These are phyloP conservation scores for Psilopsiagon aymara DNA, from an alignment of 2,113 vertebrate species.

Conservation along the genomic window DNA sequence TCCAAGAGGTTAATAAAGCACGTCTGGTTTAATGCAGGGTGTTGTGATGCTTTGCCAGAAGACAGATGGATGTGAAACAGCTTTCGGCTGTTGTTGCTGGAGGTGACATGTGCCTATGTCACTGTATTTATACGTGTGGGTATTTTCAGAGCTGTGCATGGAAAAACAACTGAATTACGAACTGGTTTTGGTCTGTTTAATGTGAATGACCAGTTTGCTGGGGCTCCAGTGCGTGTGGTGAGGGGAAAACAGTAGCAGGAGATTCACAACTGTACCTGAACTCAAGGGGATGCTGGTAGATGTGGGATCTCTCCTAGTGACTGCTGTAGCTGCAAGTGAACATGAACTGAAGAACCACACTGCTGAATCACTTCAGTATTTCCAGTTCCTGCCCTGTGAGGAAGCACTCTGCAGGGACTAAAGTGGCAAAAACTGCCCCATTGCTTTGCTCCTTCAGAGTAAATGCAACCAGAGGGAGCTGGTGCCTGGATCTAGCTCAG, in stretches of 20 bases:
- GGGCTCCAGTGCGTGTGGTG: rapidly evolving
- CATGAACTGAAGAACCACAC: rapidly evolving
- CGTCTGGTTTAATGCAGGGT: rapidly evolving
- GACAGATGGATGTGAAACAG: background rate
- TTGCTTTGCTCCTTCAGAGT: background rate
- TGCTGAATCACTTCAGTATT: background rate
- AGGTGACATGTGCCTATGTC: rapidly evolving
- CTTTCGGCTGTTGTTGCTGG: background rate
- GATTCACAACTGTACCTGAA: background rate
- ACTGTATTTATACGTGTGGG: background rate
- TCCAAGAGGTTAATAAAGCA: background rate
- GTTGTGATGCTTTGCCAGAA: background rate
- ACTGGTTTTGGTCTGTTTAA: background rate
- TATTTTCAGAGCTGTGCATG: background rate
- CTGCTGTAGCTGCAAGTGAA: background rate
- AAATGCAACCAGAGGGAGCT: background rate
- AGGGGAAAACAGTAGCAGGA: background rate
- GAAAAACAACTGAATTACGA: background rate
- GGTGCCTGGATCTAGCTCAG: background rate
- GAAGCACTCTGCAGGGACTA: background rate
- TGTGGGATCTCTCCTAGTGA: background rate
- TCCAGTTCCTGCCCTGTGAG: background rate
- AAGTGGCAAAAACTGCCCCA: background rate
- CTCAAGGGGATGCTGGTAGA: background rate
- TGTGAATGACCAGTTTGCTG: background rate